Conservation (phyloP, 2,797 vertebrate genomes). For the Philypnodon macrostomus region DNA sequence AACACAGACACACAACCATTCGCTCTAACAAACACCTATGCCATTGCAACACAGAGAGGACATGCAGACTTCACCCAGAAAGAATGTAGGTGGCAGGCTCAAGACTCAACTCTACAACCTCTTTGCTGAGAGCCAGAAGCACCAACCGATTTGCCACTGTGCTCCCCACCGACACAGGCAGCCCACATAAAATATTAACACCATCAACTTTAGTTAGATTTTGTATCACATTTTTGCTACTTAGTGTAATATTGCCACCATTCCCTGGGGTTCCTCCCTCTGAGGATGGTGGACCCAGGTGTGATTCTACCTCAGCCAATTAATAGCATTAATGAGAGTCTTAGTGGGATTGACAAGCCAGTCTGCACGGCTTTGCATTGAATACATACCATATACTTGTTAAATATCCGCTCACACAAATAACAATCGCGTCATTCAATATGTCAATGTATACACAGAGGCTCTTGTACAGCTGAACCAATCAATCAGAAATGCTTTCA, state of each 20-base stretch:
- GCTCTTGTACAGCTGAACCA: slow-evolving; percentile 42
- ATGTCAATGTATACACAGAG: slow-evolving; percentile 12
- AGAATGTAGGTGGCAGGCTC: too few species aligned
- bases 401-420: slow-evolving; percentile 29
- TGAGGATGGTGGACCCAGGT: slow-evolving; percentile 55
- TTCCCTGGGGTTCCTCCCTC: slow-evolving; percentile 23
- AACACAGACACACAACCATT: too few species aligned
- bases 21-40: too few species aligned
- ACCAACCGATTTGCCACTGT: too few species aligned
- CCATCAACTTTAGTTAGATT: not conserved
- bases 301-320: slow-evolving; percentile 47
- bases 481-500: slow-evolving; percentile 58
- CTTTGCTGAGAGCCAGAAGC: too few species aligned
- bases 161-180: not conserved
- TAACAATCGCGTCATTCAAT: slow-evolving; percentile 31
- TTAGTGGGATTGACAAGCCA: slow-evolving; percentile 31
- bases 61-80: too few species aligned
- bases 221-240: slow-evolving; percentile 6
- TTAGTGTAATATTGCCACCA: slow-evolving; percentile 2
- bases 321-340: slow-evolving; percentile 58
- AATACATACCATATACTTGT: slow-evolving; percentile 17
- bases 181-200: slow-evolving; percentile 7
- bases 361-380: slow-evolving; percentile 23
- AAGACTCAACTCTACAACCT: too few species aligned
- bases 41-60: too few species aligned